Conservation (phyloP, 2,113 vertebrate genomes). For the Labrus mixtus region DNA sequence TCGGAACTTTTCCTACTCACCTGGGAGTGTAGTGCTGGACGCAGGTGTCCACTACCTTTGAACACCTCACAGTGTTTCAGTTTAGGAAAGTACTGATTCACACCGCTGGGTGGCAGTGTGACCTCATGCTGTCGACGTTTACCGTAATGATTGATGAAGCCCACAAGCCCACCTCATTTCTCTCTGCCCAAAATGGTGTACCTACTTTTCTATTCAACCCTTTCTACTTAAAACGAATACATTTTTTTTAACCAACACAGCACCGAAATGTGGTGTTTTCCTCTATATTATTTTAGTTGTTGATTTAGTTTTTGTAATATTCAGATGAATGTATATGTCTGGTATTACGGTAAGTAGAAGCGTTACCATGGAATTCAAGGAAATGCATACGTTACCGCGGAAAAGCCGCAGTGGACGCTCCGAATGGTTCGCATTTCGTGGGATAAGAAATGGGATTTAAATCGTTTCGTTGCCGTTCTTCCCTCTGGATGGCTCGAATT, state of each 20-base stretch:
- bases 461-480: not conserved
- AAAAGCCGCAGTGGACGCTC: conserved; percentile 15
- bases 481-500: not conserved
- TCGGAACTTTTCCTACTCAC: conserved; percentile 50
- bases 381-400: conserved; percentile 64
- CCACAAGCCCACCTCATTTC: too few relatives aligned
- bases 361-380: conserved; percentile 78
- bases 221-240: not conserved
- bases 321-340: accelerated
- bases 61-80: not conserved
- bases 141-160: conserved; percentile 59
- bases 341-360: conserved; percentile 50
- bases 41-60: conserved; percentile 55
- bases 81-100: not conserved
- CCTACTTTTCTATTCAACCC: not conserved
- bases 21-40: not conserved
- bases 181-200: not conserved
- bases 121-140: not conserved
- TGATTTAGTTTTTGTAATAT: not conserved
- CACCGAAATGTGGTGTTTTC: not conserved
- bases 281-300: not conserved
- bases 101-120: conserved; percentile 56
- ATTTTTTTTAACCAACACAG: accelerated
- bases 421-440: not conserved
- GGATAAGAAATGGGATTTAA: not conserved